Evolutionary conservation across 2,113 vertebrate species (phyloP).

Genomic region (Misgurnus anguillicaudatus): DNA sequence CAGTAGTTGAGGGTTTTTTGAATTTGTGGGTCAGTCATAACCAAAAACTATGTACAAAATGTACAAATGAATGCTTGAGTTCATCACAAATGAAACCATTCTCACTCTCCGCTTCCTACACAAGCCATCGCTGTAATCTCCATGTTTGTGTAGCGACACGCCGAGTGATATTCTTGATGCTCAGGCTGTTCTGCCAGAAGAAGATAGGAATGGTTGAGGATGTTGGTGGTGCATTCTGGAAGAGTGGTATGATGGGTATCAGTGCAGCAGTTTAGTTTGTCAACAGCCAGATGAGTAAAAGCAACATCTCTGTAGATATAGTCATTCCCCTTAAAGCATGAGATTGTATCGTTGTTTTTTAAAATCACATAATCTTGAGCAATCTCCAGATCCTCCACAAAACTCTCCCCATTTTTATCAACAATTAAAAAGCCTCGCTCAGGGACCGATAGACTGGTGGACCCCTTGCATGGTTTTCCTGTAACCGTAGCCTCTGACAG

Average conservation of each 20-base stretch:
- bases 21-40: not conserved
- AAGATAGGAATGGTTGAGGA: constrained; percentile 70
- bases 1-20: not conserved
- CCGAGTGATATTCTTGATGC: constrained; percentile 7
- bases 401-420: constrained; percentile 12
- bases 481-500: constrained; percentile 60
- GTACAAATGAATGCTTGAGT: not conserved
- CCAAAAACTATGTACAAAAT: not conserved
- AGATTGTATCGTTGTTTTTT: constrained; percentile 56
- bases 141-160: constrained; percentile 66
- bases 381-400: constrained; percentile 28
- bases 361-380: constrained; percentile 73
- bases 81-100: not conserved
- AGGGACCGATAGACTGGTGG: constrained; percentile 34
- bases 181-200: constrained; percentile 49
- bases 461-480: constrained; percentile 33
- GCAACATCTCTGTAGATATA: constrained; percentile 56
- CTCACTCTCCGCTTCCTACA: constrained; percentile 1
- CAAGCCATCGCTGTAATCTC: constrained; percentile 2
- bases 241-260: constrained; percentile 5
- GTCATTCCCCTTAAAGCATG: constrained; percentile 58
- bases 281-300: constrained; percentile 27
- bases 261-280: constrained; percentile 25
- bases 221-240: constrained; percentile 40
- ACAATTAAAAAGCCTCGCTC: constrained; percentile 12